Evolutionary conservation across 92 coral and sea anemone genomes (phyloP).

Genomic region (Parazoanthus swiftii): DNA sequence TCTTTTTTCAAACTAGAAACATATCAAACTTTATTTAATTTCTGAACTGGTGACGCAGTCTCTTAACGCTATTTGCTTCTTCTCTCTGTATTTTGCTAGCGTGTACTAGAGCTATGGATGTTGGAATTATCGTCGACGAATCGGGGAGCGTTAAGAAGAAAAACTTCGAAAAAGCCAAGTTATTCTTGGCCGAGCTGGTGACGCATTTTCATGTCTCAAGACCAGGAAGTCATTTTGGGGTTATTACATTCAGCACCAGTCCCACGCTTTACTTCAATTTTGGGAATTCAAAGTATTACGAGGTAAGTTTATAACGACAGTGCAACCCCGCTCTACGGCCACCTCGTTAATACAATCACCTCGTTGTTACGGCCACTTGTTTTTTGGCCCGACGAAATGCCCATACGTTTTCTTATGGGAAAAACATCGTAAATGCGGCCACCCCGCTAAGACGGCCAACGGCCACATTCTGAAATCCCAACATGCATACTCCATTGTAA

Average conservation of each 20-base stretch:
- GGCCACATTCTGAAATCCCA: too few species aligned
- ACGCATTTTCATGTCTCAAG: constrained; percentile 7
- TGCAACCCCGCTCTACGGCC: too few species aligned
- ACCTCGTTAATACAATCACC: too few species aligned
- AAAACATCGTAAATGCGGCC: too few species aligned
- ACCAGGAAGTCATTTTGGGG: constrained; percentile 4
- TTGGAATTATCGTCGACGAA: constrained; percentile 19
- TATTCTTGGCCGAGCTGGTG: constrained; percentile 26
- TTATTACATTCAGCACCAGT: constrained; percentile 13
- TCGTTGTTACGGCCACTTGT: too few species aligned
- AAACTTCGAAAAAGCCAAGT: constrained; percentile 13
- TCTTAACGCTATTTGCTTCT: too few species aligned
- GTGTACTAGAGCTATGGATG: constrained; percentile 18
- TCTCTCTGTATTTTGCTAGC: not conserved
- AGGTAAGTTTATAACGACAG: not conserved
- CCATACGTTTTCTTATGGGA: too few species aligned
- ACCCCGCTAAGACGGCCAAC: too few species aligned
- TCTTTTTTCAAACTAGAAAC: too few species aligned
- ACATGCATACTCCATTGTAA: too few species aligned
- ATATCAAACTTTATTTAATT: too few species aligned
- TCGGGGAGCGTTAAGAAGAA: constrained; percentile 23
- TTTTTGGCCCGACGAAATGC: too few species aligned
- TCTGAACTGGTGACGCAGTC: not conserved
- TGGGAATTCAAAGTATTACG: not conserved
- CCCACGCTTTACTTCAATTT: not conserved